These are phyloP conservation scores for Tapirus indicus DNA, from an alignment of 2,797 vertebrate genomes.

Conservation along the genomic window DNA sequence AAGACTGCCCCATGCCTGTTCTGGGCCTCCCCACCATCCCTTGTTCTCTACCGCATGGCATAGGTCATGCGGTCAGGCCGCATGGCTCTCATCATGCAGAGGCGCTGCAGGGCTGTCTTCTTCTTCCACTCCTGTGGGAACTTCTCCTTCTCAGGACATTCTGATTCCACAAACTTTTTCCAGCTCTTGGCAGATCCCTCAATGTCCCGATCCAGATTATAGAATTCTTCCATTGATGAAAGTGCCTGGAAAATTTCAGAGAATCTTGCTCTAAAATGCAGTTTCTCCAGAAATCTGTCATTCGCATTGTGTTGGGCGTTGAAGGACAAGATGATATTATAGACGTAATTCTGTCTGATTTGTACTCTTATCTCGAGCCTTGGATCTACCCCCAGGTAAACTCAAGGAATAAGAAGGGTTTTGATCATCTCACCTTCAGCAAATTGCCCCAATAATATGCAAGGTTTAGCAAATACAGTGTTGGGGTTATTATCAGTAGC, in stretches of 20 bases:
- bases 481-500: background rate
- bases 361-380: background rate
- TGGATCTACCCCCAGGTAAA: background rate
- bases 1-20: background rate
- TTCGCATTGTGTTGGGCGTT: background rate
- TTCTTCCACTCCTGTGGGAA: slow-evolving; percentile 98
- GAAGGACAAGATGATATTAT: background rate
- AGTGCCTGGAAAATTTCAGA: slow-evolving; percentile 89
- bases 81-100: slow-evolving; percentile 96
- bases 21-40: background rate
- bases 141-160: slow-evolving; percentile 97
- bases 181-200: slow-evolving; percentile 96
- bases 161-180: slow-evolving; percentile 97
- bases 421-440: background rate
- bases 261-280: slow-evolving; percentile 4
- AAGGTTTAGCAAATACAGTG: background rate
- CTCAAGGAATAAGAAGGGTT: background rate
- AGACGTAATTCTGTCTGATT: background rate
- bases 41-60: slow-evolving; percentile 90
- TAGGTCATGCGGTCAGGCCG: slow-evolving; percentile 96
- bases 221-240: slow-evolving; percentile 95
- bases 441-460: background rate
- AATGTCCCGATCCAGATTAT: slow-evolving; percentile 95
- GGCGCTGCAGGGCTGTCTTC: slow-evolving; percentile 93
- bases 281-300: background rate